Base-by-base conservation (phyloP, 64 coral and sea anemone genomes). In the Pachyseris speciosa region DNA sequence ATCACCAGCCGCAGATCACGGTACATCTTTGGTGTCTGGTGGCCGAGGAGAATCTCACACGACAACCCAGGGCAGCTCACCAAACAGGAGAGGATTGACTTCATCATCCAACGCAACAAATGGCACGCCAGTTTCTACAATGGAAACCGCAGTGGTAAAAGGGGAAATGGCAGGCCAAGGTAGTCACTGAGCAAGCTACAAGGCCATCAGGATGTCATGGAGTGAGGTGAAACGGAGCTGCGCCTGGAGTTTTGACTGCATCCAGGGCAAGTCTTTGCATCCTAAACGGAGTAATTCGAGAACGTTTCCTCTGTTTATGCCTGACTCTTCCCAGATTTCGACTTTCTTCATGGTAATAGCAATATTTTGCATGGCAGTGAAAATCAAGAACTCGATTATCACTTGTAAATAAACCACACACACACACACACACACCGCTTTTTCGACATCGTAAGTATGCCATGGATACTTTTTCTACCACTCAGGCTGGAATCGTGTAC, bases 351-450 rank as follows among this genome's bases (percentile, higher is more conserved):
- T 85, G 38, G 16, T 66, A n/a, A 44, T 25, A 51, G 64, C 42
- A 26, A 86, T 66, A 34, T 85, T 85, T 67, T 85, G 83, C 45
- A 67, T 31, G 61, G 83, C 83, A 28, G 61, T 66, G 61, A 34
- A 85, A 42, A 47, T 41, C 13, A 64, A 61, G n/a, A 20, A 64
- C 37, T 85, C 61, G 26, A 66, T 66, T 37, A 85, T 67, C 26
- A 64, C 58, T 37, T 34, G 36, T 29, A 83, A 27, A 52, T 33
- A 52, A 55, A 55, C n/a, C 31, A n/a, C n/a, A n/a, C n/a, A n/a
- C n/a, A n/a, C n/a, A n/a, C 45, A 53, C 34, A 36, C 11, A 2
- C 10, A 27, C 65, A 15, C 65, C 9, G 10, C 25, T 68, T 68
- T 68, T 27, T 68, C 12, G 34, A 36, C 34, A 27, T 27, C 26